Evolutionary conservation across 2,888 invertebrate genomes (phyloP), one percentile per base, ranked within the genome.

Genomic region (Drosophila percnosoma): DNA sequence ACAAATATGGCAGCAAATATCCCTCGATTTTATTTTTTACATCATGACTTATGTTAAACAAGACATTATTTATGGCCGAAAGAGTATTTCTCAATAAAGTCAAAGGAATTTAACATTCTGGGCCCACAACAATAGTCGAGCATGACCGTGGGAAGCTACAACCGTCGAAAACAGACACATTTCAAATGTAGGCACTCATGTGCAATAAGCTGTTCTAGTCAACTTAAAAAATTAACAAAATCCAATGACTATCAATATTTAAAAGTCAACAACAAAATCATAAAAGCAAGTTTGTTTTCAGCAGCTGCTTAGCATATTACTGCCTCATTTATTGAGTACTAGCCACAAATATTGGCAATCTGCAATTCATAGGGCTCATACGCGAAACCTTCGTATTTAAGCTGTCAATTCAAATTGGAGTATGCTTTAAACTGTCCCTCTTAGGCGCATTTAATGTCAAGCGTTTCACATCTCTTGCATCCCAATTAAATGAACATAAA

Each of bases 401-500:
- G 51, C 48, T 52, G 59, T 52, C 63, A 53, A 57, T 48, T 68
- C 13, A 11, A 33, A 40, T 4, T 29, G 24, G 60, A 34, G 58
- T 54, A 24, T 24, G 38, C 27, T 42, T 45, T 27, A 21, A 58
- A 11, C 29, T 57, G 59, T 54, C 49, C 27, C 49, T 38, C 15
- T 45, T 29, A 15, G 36, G 21, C 40, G 57, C 53, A 61, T 48
- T 75, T 69, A 54, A 29, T 68, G 60, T 51, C 53, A 55, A 59
- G 24, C 21, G 49, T 65, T 69, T 34, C 38, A 45, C 42, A 65
- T 55, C 55, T 60, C 33, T 10, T 36, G 38, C 58, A 53, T 21
- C 49, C 57, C 72, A 79, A 71, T 79, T 79, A 79, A 62, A 53
- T 21, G 18, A 33, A 34, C 59, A 40, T 66, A 54, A 75, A 64